A percentile compares a stretch with the other conserved stretches of the same genome.
phyloP scores from a whole-genome alignment of 2,888 invertebrate genomes.

The Xestoiulus laeticollis region DNA sequence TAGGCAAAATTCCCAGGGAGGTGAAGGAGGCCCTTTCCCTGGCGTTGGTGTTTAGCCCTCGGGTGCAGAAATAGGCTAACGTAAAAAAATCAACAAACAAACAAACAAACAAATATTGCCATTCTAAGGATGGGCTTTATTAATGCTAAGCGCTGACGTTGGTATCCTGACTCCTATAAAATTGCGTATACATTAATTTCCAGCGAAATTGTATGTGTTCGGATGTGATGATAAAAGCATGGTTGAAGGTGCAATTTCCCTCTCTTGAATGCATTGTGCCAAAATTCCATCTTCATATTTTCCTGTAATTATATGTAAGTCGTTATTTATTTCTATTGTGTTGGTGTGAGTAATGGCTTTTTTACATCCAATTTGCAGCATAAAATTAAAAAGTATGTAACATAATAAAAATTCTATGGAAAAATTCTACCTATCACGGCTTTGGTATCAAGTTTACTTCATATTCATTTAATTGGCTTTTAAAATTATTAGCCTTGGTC shows the following conservation, averaged over 20 bases:
- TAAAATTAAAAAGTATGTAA: background rate
- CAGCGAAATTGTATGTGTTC: background rate
- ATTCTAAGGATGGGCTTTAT: no score
- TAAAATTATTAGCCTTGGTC: no score
- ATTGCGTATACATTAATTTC: background rate
- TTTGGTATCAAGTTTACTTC: no score
- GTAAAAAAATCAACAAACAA: no score
- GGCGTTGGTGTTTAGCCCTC: no score
- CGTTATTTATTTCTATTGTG: conserved; percentile 35
- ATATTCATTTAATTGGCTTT: no score
- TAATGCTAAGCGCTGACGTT: background rate
- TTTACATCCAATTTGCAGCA: background rate
- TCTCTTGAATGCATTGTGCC: background rate
- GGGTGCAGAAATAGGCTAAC: no score
- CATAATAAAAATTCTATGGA: no score
- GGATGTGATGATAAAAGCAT: background rate
- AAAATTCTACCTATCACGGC: no score
- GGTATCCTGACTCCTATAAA: background rate
- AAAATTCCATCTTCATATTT: background rate
- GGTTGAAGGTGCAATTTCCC: background rate
- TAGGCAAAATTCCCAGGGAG: no score
- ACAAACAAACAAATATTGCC: no score
- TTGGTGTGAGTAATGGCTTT: conserved; percentile 3
- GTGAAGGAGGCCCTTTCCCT: no score
- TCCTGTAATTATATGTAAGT: background rate